phyloP scores from a whole-genome alignment of 2,888 invertebrate genomes.

The Lomographa bimaculata region DNA sequence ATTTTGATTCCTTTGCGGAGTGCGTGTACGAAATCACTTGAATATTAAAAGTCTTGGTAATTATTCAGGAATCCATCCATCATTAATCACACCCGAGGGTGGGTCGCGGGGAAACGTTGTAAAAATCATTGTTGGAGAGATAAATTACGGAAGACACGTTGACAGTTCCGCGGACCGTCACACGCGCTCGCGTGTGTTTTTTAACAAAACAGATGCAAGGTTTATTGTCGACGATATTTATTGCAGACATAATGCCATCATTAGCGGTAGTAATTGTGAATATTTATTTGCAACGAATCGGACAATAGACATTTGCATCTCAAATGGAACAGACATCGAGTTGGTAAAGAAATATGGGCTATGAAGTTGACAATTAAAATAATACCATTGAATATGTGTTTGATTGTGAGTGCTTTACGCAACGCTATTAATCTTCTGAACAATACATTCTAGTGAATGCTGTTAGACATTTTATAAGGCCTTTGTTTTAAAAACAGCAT shows the following conservation, averaged over 20 bases:
- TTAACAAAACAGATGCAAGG: constrained; percentile 46
- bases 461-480: constrained; percentile 1
- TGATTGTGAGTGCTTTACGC: too few relatives aligned
- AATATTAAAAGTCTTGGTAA: constrained; percentile 84
- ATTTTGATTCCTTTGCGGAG: constrained; percentile 37
- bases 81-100: constrained; percentile 80
- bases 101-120: constrained; percentile 68
- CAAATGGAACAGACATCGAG: constrained; percentile 19
- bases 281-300: constrained; percentile 47
- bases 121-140: constrained; percentile 82
- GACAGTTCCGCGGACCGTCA: constrained; percentile 62
- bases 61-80: constrained; percentile 84
- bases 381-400: not conserved
- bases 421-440: too few relatives aligned
- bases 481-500: constrained; percentile 2
- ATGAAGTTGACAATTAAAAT: constrained; percentile 15
- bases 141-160: constrained; percentile 75
- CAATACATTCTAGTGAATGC: not conserved
- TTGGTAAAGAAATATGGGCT: constrained; percentile 10
- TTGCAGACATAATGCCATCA: constrained; percentile 47
- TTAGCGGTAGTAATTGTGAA: constrained; percentile 53
- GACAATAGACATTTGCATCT: constrained; percentile 38
- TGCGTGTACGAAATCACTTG: constrained; percentile 68
- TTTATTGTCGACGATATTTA: constrained; percentile 59
- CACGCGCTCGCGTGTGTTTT: constrained; percentile 41